Evolutionary conservation across 2,113 vertebrate genomes (phyloP).

Genomic region (Corvus moneduloides): DNA sequence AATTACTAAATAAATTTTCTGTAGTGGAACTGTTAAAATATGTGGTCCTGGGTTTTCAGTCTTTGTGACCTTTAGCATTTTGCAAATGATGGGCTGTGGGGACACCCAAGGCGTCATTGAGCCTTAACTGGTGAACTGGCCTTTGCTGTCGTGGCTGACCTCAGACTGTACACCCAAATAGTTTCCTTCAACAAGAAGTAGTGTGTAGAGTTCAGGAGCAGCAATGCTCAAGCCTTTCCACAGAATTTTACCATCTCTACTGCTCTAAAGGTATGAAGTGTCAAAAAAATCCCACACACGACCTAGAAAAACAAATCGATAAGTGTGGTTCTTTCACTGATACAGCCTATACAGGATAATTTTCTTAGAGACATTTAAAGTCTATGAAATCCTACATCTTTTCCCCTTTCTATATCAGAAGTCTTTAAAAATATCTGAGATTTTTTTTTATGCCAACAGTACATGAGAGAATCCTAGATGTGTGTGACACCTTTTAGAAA

Average conservation of each 20-base stretch:
- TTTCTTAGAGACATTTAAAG: constrained; percentile 6
- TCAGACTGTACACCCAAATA: not conserved
- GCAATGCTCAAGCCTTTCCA: not conserved
- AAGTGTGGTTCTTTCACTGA: not conserved
- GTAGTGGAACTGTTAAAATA: constrained; percentile 14
- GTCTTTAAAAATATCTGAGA: constrained; percentile 32
- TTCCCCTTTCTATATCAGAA: constrained; percentile 32
- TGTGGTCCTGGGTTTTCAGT: not conserved
- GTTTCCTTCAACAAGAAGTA: not conserved
- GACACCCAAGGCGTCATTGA: not conserved
- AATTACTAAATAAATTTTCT: not conserved
- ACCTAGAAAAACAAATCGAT: constrained; percentile 48
- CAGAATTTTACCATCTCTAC: not conserved
- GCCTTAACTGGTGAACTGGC: not conserved
- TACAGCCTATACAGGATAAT: not conserved
- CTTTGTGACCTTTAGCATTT: not conserved
- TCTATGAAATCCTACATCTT: not conserved
- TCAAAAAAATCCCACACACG: not conserved
- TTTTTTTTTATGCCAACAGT: constrained; percentile 35
- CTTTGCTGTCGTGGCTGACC: not conserved
- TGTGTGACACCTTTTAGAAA: constrained; percentile 44
- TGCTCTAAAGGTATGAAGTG: not conserved
- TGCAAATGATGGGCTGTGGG: not conserved
- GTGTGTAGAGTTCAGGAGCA: constrained; percentile 7
- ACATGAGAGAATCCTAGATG: constrained; percentile 50